phyloP scores from a whole-genome alignment of 2,797 vertebrate species.

The Lepus oiostolus region DNA sequence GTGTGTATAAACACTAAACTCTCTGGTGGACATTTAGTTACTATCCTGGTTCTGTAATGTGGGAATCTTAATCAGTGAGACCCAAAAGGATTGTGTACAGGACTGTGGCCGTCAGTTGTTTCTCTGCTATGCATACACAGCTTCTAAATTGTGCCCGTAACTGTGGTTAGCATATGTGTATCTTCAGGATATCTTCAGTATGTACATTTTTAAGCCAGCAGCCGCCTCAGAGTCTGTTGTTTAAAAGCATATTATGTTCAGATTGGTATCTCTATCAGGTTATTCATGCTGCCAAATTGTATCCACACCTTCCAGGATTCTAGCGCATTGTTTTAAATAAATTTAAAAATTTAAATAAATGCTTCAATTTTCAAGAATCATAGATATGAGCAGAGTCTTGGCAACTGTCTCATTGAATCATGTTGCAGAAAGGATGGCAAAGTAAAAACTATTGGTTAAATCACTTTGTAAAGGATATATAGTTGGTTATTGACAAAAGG shows the following conservation, averaged over 20 bases:
- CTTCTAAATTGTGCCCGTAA: background rate
- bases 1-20: background rate
- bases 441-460: background rate
- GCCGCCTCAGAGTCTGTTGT: background rate
- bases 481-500: constrained; percentile 15
- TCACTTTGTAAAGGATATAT: background rate
- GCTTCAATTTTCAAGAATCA: constrained; percentile 4
- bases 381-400: background rate
- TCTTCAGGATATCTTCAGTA: background rate
- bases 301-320: background rate
- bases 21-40: background rate
- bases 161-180: background rate
- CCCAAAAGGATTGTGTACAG: background rate
- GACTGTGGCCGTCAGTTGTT: background rate
- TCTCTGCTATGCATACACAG: background rate
- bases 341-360: background rate
- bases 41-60: background rate
- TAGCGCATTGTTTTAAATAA: background rate
- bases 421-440: background rate
- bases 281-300: background rate
- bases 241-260: background rate
- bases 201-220: background rate
- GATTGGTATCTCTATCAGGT: background rate
- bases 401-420: background rate
- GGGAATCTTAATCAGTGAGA: background rate